Evolutionary conservation across 1,140 invertebrate species (phyloP), one percentile per base, ranked within the genome.

Genomic region (Cotesia glomerata): DNA sequence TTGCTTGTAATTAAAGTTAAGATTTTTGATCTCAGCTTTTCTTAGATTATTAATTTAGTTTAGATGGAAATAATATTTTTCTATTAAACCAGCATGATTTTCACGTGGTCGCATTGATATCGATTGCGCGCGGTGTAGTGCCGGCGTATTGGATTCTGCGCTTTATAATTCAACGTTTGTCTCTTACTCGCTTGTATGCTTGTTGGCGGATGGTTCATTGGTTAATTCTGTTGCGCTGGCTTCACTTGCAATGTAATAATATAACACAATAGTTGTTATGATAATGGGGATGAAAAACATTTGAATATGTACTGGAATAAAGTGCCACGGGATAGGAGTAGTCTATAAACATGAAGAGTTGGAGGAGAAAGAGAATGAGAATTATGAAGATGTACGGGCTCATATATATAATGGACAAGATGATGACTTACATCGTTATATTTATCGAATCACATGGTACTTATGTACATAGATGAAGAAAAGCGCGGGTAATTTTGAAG

Each of bases 61-160:
- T 26, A 26, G 26, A 3, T 26, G 26, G 26, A 26, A 26, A 26
- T 26, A 26, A 26, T 26, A 26, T 26, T 26, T 26, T 26, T 26
- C 26, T 26, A 26, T 26, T 26, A 9, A 9, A 51, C 16, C 63
- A 51, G 82, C 81, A 74, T 83, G 81, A 81, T 81, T 84, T 82
- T 83, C 83, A 84, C 83, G 83, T 85, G 82, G 80, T 78, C 72
- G 75, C 76, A 65, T 72, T 73, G 74, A 76, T 84, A 84, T 85
- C 81, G 82, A 84, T 85, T 79, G 77, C 75, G 72, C 74, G 68
- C 75, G 58, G 69, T n/a, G n/a, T n/a, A n/a, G n/a, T 51, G 73
- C 61, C 77, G 75, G 71, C 76, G 77, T 76, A 80, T 81, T 77
- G 78, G 81, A 84, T 82, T 84, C 82, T 84, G 80, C 82, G 80